These are phyloP conservation scores for Carpatolechia fugitivella DNA, from an alignment of 2,888 invertebrate species.

Conservation along the genomic window DNA sequence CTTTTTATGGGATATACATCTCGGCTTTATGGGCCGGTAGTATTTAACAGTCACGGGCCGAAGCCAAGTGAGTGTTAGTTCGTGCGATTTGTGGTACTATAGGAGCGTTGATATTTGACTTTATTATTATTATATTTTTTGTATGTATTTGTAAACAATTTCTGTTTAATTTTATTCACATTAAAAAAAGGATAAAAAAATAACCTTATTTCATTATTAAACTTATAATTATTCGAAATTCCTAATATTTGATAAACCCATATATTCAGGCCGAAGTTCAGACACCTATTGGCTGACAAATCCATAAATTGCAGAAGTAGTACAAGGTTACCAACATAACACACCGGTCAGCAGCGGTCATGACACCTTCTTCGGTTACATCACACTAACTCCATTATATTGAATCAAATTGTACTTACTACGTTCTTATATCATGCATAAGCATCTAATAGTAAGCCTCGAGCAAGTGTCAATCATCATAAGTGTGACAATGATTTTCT, in stretches of 20 bases:
- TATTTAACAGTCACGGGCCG: too few species aligned
- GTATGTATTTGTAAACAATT: too few species aligned
- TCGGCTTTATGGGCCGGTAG: too few species aligned
- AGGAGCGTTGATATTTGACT: too few species aligned
- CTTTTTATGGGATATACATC: too few species aligned
- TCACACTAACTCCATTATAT: neutral
- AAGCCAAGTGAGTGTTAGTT: too few species aligned
- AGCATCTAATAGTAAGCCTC: neutral
- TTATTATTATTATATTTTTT: too few species aligned
- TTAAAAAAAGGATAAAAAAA: too few species aligned
- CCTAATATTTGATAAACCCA: neutral
- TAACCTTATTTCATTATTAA: too few species aligned
- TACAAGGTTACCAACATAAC: constrained; percentile 47
- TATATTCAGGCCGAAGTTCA: constrained; percentile 26
- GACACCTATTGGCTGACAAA: constrained; percentile 3
- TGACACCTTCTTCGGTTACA: constrained; percentile 30
- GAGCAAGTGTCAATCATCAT: constrained; percentile 4
- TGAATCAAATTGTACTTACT: neutral
- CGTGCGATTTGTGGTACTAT: too few species aligned
- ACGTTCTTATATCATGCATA: too few species aligned
- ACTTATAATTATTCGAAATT: neutral
- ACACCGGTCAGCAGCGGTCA: constrained; percentile 25
- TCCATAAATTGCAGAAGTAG: constrained; percentile 26
- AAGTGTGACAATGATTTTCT: neutral
- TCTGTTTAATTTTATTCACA: too few species aligned